Evolutionary conservation across 2,888 invertebrate species (phyloP).

Genomic region (Caenorhabditis imperialis): DNA sequence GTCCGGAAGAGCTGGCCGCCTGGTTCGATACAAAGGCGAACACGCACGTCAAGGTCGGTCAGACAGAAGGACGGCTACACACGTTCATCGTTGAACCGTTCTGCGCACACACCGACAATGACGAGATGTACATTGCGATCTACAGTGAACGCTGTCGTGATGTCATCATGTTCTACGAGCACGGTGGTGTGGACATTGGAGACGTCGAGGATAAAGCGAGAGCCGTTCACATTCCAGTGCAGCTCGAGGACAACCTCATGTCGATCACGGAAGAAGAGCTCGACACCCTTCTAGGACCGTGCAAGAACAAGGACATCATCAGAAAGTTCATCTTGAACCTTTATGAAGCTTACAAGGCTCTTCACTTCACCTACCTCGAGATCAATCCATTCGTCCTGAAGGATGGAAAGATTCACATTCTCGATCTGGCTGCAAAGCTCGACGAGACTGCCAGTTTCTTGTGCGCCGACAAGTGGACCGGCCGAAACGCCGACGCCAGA

Average conservation of each 20-base stretch:
- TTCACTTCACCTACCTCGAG: conserved; percentile 98
- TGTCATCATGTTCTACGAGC: conserved; percentile 95
- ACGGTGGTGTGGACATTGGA: conserved; percentile 96
- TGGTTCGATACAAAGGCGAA: conserved; percentile 87
- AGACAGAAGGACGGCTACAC: conserved; percentile 89
- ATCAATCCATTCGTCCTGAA: conserved; percentile 95
- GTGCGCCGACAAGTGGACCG: conserved; percentile 95
- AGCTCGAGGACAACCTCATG: conserved; percentile 65
- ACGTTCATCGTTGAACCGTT: conserved; percentile 98
- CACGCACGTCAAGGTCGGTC: conserved; percentile 83
- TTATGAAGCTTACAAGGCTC: conserved; percentile 90
- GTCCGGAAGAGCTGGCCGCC: conserved; percentile 85
- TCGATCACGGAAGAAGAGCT: conserved; percentile 53
- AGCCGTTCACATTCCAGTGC: conserved; percentile 65
- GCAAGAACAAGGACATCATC: conserved; percentile 10
- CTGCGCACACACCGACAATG: conserved; percentile 81
- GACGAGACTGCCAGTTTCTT: conserved; percentile 98
- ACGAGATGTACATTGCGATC: conserved; percentile 97
- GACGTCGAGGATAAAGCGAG: conserved; percentile 88
- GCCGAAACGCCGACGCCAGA: conserved; percentile 77
- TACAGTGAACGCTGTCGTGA: conserved; percentile 87
- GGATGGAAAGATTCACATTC: conserved; percentile 85
- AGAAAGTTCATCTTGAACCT: conserved; percentile 85
- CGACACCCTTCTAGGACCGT: conserved; percentile 21
- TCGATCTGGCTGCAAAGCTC: conserved; percentile 96